Percentiles rank a stretch among this genome's conserved stretches.
Conservation (phyloP, 2,113 vertebrate genomes). For the Cochlearius cochlearius region DNA sequence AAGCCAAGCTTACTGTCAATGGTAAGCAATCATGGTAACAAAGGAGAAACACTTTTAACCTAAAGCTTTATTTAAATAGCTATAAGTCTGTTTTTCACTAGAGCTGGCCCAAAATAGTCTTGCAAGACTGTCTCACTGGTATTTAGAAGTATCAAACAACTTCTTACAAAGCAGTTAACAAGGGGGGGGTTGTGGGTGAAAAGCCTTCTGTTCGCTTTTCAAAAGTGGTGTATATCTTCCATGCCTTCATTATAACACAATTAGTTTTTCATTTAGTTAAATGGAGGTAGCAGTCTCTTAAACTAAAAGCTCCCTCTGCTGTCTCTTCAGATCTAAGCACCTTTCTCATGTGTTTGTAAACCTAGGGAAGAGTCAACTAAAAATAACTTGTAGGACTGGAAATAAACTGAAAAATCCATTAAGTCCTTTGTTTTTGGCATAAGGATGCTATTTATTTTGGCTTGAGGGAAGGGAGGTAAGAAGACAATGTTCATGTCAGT, state of each 20-base stretch:
- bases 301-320: slow-evolving; percentile 45
- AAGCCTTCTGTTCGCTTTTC: neutral
- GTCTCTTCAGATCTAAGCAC: neutral
- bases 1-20: slow-evolving; percentile 83
- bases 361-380: neutral
- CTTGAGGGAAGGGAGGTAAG: neutral
- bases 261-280: neutral
- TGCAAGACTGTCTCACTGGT: neutral
- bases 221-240: neutral
- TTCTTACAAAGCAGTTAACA: neutral
- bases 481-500: neutral
- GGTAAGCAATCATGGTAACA: slow-evolving; percentile 63
- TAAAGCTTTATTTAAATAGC: neutral
- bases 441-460: neutral
- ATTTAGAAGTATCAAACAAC: neutral
- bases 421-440: neutral
- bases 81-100: neutral
- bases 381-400: neutral
- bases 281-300: neutral
- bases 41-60: neutral
- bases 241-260: neutral
- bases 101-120: neutral
- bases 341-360: neutral
- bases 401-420: neutral
- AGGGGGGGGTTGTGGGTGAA: neutral